Conservation (phyloP, 2,888 invertebrate genomes). For the Thysanoteuthis rhombus region DNA sequence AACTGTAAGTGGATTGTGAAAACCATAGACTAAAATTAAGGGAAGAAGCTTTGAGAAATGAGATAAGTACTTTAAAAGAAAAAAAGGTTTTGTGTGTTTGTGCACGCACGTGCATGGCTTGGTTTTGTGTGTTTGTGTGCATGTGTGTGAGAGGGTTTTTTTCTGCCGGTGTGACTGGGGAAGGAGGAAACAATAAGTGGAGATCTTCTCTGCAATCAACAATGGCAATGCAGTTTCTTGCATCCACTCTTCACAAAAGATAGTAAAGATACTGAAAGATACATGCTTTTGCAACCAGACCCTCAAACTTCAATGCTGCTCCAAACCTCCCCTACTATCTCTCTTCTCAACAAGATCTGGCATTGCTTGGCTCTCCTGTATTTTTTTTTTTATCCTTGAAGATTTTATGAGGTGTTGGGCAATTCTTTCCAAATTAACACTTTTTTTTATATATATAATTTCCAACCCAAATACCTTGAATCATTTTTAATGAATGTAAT, state of each 20-base stretch:
- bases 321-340: not conserved
- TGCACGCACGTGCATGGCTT: not conserved
- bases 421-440: not conserved
- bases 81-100: not conserved
- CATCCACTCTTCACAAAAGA: not conserved
- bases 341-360: not conserved
- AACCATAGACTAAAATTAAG: not conserved
- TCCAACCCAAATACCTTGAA: no score
- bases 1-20: not conserved
- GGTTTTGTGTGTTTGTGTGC: not conserved
- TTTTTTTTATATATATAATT: no score
- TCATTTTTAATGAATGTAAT: not conserved
- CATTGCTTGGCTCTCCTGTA: not conserved
- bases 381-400: not conserved
- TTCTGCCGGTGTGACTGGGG: not conserved
- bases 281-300: not conserved
- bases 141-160: not conserved
- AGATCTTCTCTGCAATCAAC: not conserved
- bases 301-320: conserved; percentile 12
- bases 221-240: not conserved
- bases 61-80: not conserved
- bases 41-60: no score
- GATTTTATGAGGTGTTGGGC: not conserved
- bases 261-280: not conserved
- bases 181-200: not conserved